phyloP scores from a whole-genome alignment of 2,797 vertebrate species.

The Spondyliosoma cantharus region DNA sequence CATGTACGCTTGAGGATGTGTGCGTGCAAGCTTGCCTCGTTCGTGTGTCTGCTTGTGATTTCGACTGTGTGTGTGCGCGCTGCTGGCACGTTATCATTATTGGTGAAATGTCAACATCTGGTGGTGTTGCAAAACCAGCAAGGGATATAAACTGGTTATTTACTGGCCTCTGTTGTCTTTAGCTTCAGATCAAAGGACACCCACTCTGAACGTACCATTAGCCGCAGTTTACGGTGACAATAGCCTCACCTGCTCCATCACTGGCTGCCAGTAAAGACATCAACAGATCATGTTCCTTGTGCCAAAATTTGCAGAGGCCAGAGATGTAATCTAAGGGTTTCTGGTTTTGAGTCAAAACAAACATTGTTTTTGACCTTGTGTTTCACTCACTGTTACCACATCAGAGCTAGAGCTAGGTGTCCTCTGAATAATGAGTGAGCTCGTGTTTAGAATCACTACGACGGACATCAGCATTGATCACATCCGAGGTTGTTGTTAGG shows the following conservation, averaged over 20 bases:
- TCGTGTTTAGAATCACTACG: conserved; percentile 3
- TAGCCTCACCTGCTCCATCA: conserved; percentile 62
- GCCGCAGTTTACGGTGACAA: conserved; percentile 34
- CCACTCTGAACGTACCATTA: conserved; percentile 28
- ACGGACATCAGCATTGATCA: conserved; percentile 35
- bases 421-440: conserved; percentile 38
- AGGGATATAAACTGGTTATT: conserved; percentile 69
- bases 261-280: conserved; percentile 49
- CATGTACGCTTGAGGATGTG: background rate
- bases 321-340: conserved; percentile 39
- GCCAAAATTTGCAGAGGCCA: conserved; percentile 48
- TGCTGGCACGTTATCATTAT: conserved; percentile 46
- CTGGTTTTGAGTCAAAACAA: conserved; percentile 53
- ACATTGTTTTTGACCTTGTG: conserved; percentile 55
- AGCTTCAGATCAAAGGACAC: conserved; percentile 53
- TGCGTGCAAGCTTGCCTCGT: background rate
- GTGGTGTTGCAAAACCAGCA: conserved; percentile 57
- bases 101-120: conserved; percentile 74
- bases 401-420: conserved; percentile 30
- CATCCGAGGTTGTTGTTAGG: conserved; percentile 19
- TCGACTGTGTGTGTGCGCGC: conserved; percentile 38
- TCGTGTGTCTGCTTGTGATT: conserved; percentile 42
- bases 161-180: conserved; percentile 52
- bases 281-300: conserved; percentile 52
- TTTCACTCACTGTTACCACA: conserved; percentile 48